Evolutionary conservation across 2,113 vertebrate genomes (phyloP), one percentile per base, ranked within the genome.

Genomic region (Eonycteris spelaea): DNA sequence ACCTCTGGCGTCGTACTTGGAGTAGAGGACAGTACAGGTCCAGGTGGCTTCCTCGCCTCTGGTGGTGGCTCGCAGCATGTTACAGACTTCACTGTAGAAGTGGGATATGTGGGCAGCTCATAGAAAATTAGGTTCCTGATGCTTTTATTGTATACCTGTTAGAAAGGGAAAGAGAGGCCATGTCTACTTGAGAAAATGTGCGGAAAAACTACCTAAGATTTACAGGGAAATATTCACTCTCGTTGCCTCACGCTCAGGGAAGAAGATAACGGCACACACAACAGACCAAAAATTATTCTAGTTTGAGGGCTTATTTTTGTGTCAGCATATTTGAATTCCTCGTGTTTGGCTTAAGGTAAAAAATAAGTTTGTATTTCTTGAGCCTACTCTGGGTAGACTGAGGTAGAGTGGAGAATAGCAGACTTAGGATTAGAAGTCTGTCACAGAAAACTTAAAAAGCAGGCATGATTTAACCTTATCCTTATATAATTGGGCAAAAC

Each of bases 11-110:
- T 99, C 99, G 0, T 99, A 99, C 97, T 99, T 99, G 35, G 99
- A 99, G 97, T 99, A 99, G 43, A 99, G 98, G 83, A 98, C 98
- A 0, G 99, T 99, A 95, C 99, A 99, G 88, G 99, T 99, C 99
- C 99, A 99, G 21, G 99, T 98, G n/a, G 99, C 99, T 79, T 99
- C 99, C 95, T 97, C 98, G 0, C 98, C 99, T 12, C 13, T 98
- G 86, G 88, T 97, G 10, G 98, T 98, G 7, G 99, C 98, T 51
- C 98, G 98, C 98, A 99, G 98, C 99, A 99, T 99, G 97, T 99
- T 99, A 93, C 99, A 99, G 86, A 99, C 97, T 94, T 99, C 99
- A 7, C 99, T 99, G 98, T 99, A 99, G 98, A 99, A 99, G 97
- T 99, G 99, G 6, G 98, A 95, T 99, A 99, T 0, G 99, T 99